Base-by-base conservation (phyloP, 1,140 invertebrate species). In the Venturia canescens region DNA sequence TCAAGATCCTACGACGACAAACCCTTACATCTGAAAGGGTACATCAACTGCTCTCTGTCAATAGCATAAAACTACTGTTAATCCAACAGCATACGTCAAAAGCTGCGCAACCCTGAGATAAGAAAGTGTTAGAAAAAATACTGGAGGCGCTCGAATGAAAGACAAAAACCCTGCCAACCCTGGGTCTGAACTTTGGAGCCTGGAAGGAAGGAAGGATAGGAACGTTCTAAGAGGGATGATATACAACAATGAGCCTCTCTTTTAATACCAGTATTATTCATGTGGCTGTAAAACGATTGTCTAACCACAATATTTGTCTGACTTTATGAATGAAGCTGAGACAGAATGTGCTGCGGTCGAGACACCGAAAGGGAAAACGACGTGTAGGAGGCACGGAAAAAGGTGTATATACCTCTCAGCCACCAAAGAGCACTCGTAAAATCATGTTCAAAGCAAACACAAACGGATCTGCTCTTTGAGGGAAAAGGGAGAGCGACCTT, bases 371-470 rank as follows among this genome's bases (percentile, higher is more conserved):
- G 31, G 23, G 60, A 26, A 27, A 27, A 63, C 6, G 0, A 23
- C 0, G 71, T 26, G 48, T 15, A 29, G 26, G 48, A 74, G 71
- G 16, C 29, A 29, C 21, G 23, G 50, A 53, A 48, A n/a, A 71
- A 44, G 34, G 31, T 71, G 71, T 72, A 72, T 70, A 11, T 15
- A 53, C 53, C 18, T 63, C 60, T 4, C 26, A 53, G 60, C 23
- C 23, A 27, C 11, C 4, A 23, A 7, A 63, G 38, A 50, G 13
- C 9, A n/a, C 31, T 84, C 81, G 83, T 86, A 83, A 85, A 86
- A 87, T 86, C 88, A 90, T 88, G 87, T 89, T 87, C 85, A 81
- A 83, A 23, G 29, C 79, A 88, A 88, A 89, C 80, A 87, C 21
- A 38, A 26, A 48, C 16, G 44, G 34, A 71, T 70, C 57, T n/a